Base-by-base conservation (phyloP, 2,888 invertebrate species). In the Cryptus armator region DNA sequence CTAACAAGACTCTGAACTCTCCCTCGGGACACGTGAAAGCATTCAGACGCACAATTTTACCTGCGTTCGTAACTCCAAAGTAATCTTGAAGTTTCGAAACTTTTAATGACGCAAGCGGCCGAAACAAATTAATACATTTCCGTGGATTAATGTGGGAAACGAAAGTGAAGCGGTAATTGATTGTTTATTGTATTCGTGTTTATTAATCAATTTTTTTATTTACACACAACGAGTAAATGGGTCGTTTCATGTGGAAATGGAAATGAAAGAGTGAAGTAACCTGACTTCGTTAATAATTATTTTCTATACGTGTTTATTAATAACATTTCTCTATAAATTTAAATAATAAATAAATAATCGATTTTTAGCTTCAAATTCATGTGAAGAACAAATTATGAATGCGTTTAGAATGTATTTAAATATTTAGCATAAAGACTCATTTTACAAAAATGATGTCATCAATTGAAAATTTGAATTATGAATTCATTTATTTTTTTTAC, bases 51-150 rank as follows among this genome's bases (percentile, higher is more conserved):
- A 29, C 24, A 32, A 62, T 62, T 14, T 62, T 62, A 32, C 62
- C 1, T 9, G 37, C 5, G 37, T 37, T 37, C 37, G 37, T 9
- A 29, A 14, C 62, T 14, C n/a, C 2, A 29, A 24, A 10, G 14
- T 32, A 62, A 14, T 62, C 62, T 62, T 62, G 2, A 62, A 62
- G 62, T 62, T 32, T 32, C 7, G 62, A 62, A 62, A 62, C 29
- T 62, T 29, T 32, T 9, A 14, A n/a, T 29, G 29, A 14, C 1
- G 4, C 14, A 29, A 62, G 7, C 29, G 24, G 24, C 29, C 9
- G 59, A 10, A 12, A 14, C 10, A 59, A 24, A 29, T 29, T 10
- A 59, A 29, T 59, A 19, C 19, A 59, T 29, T 6, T 24, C 14
- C 12, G 29, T n/a, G 0, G 53, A 19, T 24, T 24, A 24, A 3